Evolutionary conservation across 1,140 invertebrate genomes (phyloP).

Genomic region (Araneus ventricosus): DNA sequence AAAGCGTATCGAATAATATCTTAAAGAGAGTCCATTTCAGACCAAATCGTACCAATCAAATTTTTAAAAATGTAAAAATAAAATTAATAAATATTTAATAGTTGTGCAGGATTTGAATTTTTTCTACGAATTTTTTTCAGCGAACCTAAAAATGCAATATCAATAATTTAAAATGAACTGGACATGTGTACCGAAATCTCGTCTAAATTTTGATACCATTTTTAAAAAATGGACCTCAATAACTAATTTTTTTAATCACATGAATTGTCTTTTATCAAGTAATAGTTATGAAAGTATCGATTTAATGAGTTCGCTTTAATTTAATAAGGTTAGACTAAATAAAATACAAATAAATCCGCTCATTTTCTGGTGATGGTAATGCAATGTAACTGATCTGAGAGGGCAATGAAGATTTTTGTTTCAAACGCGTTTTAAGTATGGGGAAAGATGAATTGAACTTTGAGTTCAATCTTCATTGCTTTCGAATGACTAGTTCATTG

Average conservation of each 20-base stretch:
- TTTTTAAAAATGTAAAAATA: neutral
- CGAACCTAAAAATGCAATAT: too few relatives aligned
- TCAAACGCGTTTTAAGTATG: conserved; percentile 8
- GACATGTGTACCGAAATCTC: neutral
- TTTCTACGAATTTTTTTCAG: too few relatives aligned
- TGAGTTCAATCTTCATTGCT: neutral
- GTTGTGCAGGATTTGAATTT: neutral
- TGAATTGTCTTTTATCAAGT: too few relatives aligned
- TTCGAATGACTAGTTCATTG: neutral
- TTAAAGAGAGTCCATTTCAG: too few relatives aligned
- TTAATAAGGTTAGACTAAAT: too few relatives aligned
- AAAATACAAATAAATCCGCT: neutral
- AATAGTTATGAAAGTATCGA: too few relatives aligned
- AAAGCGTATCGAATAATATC: neutral
- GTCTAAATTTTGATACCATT: neutral
- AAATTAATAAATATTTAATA: neutral
- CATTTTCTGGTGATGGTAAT: neutral
- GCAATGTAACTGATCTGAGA: neutral
- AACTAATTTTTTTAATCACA: too few relatives aligned
- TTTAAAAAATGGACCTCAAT: neutral
- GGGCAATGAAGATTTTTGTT: neutral
- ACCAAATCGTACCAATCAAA: neutral
- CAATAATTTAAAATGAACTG: too few relatives aligned
- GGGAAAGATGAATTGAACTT: neutral
- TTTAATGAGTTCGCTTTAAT: too few relatives aligned